These are phyloP conservation scores for Cepaea nemoralis DNA, from an alignment of 1,140 invertebrate species.

Conservation along the genomic window DNA sequence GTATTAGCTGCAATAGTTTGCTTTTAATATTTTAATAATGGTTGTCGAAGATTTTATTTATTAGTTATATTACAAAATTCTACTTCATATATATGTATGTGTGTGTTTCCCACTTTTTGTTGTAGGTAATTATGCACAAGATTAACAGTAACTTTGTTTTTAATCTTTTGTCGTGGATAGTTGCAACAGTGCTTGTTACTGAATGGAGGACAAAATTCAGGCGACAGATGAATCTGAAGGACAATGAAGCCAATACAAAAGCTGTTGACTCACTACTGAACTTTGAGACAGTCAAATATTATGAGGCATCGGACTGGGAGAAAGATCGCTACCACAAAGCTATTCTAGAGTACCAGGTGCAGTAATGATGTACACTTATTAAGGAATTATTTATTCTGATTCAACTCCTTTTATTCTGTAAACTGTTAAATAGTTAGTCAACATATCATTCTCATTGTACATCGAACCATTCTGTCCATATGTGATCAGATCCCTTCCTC, in stretches of 20 bases:
- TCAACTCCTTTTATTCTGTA: no score
- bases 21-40: no score
- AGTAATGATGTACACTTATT: no score
- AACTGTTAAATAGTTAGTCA: no score
- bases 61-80: no score
- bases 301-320: slow-evolving; percentile 92
- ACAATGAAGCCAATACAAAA: slow-evolving; percentile 90
- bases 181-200: slow-evolving; percentile 86
- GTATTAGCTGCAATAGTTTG: no score
- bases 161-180: slow-evolving; percentile 71
- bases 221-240: slow-evolving; percentile 90
- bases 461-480: no score
- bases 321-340: slow-evolving; percentile 85
- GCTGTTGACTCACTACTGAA: slow-evolving; percentile 97
- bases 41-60: no score
- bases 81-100: no score
- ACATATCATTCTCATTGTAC: no score
- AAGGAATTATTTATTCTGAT: no score
- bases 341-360: slow-evolving; percentile 85
- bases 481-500: no score
- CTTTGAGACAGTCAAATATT: slow-evolving; percentile 97
- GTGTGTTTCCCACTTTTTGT: background rate
- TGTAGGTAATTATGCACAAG: background rate
- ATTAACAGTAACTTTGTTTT: background rate
- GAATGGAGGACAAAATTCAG: slow-evolving; percentile 97